phyloP scores from a whole-genome alignment of 2,888 invertebrate species.

The Luffia ferchaultella region DNA sequence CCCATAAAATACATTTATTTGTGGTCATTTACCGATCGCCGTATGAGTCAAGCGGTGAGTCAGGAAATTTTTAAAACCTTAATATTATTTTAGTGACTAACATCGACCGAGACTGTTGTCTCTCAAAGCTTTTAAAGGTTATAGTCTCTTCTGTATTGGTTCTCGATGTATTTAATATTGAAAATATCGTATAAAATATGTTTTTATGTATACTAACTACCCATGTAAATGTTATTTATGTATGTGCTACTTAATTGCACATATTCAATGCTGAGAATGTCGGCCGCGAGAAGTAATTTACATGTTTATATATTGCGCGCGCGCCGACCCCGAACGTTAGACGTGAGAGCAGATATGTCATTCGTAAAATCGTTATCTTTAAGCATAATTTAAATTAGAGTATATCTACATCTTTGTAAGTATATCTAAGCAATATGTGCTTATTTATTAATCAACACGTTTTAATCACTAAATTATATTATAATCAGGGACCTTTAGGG shows the following conservation, averaged over 20 bases:
- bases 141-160: too few relatives aligned
- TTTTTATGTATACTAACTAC: too few relatives aligned
- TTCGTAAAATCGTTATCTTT: too few relatives aligned
- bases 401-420: too few relatives aligned
- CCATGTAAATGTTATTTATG: conserved; percentile 1
- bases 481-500: too few relatives aligned
- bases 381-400: too few relatives aligned
- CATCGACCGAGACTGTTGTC: not conserved
- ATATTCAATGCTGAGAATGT: conserved; percentile 3
- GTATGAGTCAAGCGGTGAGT: not conserved
- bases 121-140: not conserved
- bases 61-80: not conserved
- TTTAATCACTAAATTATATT: too few relatives aligned
- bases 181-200: too few relatives aligned
- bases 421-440: too few relatives aligned
- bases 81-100: not conserved
- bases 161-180: too few relatives aligned
- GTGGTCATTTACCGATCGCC: not conserved
- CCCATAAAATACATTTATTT: not conserved
- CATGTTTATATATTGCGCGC: conserved; percentile 5
- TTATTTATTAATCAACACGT: too few relatives aligned
- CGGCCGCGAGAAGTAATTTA: conserved; percentile 4
- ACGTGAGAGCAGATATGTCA: too few relatives aligned
- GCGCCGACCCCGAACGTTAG: not conserved
- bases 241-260: conserved; percentile 6